These are phyloP conservation scores for Hydropsyche betteni DNA, from an alignment of 2,888 invertebrate species.

Conservation along the genomic window DNA sequence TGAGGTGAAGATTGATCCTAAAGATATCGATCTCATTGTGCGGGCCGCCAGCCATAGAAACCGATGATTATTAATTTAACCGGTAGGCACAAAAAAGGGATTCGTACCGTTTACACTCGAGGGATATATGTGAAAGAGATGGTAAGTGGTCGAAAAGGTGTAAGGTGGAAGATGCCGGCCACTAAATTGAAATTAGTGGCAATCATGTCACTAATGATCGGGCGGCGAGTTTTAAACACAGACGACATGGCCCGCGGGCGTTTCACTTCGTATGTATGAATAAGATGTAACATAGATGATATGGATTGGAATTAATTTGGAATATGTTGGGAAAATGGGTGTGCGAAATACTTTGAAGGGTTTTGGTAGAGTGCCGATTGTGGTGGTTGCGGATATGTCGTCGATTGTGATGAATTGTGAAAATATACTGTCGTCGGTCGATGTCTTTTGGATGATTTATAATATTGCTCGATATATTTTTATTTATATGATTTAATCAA, in stretches of 20 bases:
- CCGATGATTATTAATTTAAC: constrained; percentile 36
- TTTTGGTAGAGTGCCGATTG: too few relatives aligned
- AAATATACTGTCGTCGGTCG: too few relatives aligned
- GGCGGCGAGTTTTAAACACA: constrained; percentile 45
- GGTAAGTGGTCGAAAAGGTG: constrained; percentile 30
- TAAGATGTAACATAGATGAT: too few relatives aligned
- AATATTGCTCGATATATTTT: too few relatives aligned
- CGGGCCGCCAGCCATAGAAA: constrained; percentile 22
- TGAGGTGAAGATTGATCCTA: constrained; percentile 27
- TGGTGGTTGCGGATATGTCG: too few relatives aligned
- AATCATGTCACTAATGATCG: constrained; percentile 42
- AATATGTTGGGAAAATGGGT: too few relatives aligned
- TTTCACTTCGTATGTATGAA: too few relatives aligned
- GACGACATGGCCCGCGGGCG: constrained; percentile 18
- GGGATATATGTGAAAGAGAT: not conserved
- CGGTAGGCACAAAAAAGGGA: constrained; percentile 21
- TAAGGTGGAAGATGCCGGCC: constrained; percentile 17
- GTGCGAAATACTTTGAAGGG: too few relatives aligned
- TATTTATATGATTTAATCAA: too few relatives aligned
- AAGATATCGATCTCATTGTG: constrained; percentile 36
- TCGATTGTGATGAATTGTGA: too few relatives aligned
- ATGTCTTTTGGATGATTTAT: too few relatives aligned
- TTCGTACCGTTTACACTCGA: not conserved
- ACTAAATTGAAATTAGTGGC: constrained; percentile 47
- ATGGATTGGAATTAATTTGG: too few relatives aligned